A percentile compares a stretch with the other conserved stretches of the same genome.
Evolutionary conservation across 2,113 vertebrate species (phyloP).

Genomic region (Labrus mixtus): DNA sequence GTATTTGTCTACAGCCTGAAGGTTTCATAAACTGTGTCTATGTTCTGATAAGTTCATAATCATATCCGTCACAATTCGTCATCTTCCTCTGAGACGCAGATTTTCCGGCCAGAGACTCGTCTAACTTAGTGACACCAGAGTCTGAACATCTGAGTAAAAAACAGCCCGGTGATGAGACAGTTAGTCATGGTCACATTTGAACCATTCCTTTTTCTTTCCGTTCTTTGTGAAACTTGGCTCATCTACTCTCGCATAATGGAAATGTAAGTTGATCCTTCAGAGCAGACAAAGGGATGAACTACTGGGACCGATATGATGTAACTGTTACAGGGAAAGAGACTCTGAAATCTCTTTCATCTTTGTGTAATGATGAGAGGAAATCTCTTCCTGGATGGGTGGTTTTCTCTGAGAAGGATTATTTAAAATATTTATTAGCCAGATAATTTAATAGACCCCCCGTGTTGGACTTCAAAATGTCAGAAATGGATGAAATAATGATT

Average conservation of each 20-base stretch:
- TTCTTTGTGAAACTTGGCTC: not conserved
- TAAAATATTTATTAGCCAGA: constrained; percentile 5
- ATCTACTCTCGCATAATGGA: constrained; percentile 30
- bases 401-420: constrained; percentile 16
- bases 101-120: constrained; percentile 8
- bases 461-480: constrained; percentile 7
- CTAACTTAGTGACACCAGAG: not conserved
- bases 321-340: constrained; percentile 39
- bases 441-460: not conserved
- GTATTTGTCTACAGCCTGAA: no score
- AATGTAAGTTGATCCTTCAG: constrained; percentile 42
- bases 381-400: not conserved
- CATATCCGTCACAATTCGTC: not conserved
- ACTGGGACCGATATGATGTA: constrained; percentile 43
- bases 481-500: constrained; percentile 13
- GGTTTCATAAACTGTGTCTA: no score
- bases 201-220: not conserved
- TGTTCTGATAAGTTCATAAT: not conserved
- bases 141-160: constrained; percentile 26
- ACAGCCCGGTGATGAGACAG: not conserved
- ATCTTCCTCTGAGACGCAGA: constrained; percentile 9
- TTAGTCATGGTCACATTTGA: not conserved
- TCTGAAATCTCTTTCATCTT: constrained; percentile 51
- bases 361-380: constrained; percentile 45
- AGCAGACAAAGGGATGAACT: constrained; percentile 26